Evolutionary conservation across 2,888 invertebrate genomes (phyloP).

Genomic region (Drosophila stalkeri): DNA sequence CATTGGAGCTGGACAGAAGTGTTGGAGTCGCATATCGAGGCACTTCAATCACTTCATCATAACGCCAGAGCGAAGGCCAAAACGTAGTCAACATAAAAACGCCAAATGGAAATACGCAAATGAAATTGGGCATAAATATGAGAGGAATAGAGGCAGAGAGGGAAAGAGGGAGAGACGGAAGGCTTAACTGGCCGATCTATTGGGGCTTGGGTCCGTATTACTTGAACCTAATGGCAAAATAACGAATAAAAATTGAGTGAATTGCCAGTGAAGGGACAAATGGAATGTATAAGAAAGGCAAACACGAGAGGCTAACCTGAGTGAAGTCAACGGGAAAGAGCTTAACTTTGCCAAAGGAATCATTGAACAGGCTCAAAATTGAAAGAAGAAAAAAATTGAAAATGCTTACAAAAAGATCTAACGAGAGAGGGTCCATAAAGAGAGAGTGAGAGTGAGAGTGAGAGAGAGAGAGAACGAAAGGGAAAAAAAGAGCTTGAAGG

Average conservation of each 20-base stretch:
- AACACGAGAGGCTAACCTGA: background rate
- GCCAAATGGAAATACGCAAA: constrained; percentile 61
- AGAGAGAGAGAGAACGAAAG: background rate
- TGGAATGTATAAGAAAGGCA: background rate
- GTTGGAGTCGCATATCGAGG: constrained; percentile 19
- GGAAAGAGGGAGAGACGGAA: background rate
- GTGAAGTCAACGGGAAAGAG: constrained; percentile 8
- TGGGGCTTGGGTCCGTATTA: constrained; percentile 31
- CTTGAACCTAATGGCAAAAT: constrained; percentile 56
- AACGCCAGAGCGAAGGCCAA: constrained; percentile 36
- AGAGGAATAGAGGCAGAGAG: too few species aligned
- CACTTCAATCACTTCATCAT: constrained; percentile 79
- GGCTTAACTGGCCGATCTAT: constrained; percentile 15
- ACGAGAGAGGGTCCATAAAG: background rate
- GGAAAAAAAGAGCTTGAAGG: background rate
- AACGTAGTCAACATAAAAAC: constrained; percentile 59
- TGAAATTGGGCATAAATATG: constrained; percentile 58
- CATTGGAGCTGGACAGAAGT: constrained; percentile 55
- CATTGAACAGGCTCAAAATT: constrained; percentile 19
- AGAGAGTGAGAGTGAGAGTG: background rate
- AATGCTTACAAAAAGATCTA: background rate
- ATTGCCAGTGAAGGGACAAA: constrained; percentile 39
- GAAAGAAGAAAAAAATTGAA: background rate
- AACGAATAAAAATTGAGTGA: constrained; percentile 73
- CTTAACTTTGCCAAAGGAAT: constrained; percentile 17